These are phyloP conservation scores for Scophthalmus maximus DNA, from an alignment of 2,113 vertebrate species.

Conservation along the genomic window DNA sequence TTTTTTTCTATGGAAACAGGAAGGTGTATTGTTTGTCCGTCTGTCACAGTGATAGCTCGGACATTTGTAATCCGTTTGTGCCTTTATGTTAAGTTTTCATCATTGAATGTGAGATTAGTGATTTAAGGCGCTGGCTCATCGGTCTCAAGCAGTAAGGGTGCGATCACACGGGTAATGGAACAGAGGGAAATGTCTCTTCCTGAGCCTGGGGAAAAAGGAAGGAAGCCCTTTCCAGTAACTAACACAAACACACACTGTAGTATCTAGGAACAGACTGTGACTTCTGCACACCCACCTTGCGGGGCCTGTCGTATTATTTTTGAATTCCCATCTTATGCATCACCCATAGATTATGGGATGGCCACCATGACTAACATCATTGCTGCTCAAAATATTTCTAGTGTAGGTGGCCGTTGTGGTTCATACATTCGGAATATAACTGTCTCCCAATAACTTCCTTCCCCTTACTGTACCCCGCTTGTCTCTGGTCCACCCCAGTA, in stretches of 20 bases:
- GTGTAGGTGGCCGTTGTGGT: conserved; percentile 49
- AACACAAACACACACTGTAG: conserved; percentile 51
- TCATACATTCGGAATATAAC: conserved; percentile 37
- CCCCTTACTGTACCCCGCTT: conserved; percentile 11
- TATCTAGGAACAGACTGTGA: conserved; percentile 65
- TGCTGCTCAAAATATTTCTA: conserved; percentile 44
- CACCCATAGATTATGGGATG: conserved; percentile 53
- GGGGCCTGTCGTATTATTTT: conserved; percentile 54
- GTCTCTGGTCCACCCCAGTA: conserved; percentile 41
- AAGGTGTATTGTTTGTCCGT: not conserved
- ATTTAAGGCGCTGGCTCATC: not conserved
- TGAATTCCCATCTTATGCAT: conserved; percentile 37
- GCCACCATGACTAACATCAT: conserved; percentile 56
- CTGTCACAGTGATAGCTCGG: not conserved
- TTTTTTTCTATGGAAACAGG: not conserved
- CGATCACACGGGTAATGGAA: conserved; percentile 25
- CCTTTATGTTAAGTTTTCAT: conserved; percentile 8
- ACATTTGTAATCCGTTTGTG: not conserved
- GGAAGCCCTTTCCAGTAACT: conserved; percentile 71
- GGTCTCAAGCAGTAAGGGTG: conserved; percentile 18
- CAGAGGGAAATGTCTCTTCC: conserved; percentile 65
- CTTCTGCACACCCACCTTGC: conserved; percentile 57
- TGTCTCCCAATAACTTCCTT: conserved; percentile 37
- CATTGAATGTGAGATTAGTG: conserved; percentile 4
- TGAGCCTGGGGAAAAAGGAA: conserved; percentile 64